phyloP scores from a whole-genome alignment of 2,888 invertebrate species.

The Cyclophora albipunctata region DNA sequence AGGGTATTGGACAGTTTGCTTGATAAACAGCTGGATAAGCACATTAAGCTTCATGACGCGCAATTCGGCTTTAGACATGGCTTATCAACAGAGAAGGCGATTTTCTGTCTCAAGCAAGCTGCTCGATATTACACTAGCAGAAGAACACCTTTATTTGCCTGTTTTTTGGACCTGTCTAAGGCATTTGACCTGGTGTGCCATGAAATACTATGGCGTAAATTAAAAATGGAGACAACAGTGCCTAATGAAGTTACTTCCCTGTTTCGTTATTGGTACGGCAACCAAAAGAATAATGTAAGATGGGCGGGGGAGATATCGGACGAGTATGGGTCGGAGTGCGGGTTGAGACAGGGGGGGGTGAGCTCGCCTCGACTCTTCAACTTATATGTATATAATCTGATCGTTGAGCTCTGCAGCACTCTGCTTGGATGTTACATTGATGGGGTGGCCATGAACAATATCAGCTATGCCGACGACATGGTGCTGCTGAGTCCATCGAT shows the following conservation, averaged over 20 bases:
- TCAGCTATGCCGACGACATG: too few species aligned
- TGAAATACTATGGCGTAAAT: not conserved
- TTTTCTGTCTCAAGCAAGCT: conserved; percentile 10
- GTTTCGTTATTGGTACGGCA: not conserved
- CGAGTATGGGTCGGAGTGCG: conserved; percentile 7
- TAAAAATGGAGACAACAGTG: too few species aligned
- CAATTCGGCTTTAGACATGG: conserved; percentile 12
- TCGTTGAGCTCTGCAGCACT: too few species aligned
- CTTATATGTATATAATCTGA: not conserved
- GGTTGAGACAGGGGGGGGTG: conserved; percentile 10
- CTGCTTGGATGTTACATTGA: not conserved
- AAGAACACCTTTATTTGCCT: conserved; percentile 1
- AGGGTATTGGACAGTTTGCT: conserved; percentile 15
- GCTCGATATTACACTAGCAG: conserved; percentile 1
- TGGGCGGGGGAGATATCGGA: conserved; percentile 2
- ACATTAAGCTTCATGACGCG: conserved; percentile 7
- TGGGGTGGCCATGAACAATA: not conserved
- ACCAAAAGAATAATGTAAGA: conserved; percentile 4
- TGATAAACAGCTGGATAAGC: conserved; percentile 4
- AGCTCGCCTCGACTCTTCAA: conserved; percentile 5
- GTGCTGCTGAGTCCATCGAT: too few species aligned
- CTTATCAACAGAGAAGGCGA: conserved; percentile 9
- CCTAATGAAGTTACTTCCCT: not conserved
- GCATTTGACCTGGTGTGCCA: conserved; percentile 3
- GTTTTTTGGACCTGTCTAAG: not conserved